These are phyloP conservation scores for Cerastis rubricosa DNA, from an alignment of 2,888 invertebrate species.

Conservation along the genomic window DNA sequence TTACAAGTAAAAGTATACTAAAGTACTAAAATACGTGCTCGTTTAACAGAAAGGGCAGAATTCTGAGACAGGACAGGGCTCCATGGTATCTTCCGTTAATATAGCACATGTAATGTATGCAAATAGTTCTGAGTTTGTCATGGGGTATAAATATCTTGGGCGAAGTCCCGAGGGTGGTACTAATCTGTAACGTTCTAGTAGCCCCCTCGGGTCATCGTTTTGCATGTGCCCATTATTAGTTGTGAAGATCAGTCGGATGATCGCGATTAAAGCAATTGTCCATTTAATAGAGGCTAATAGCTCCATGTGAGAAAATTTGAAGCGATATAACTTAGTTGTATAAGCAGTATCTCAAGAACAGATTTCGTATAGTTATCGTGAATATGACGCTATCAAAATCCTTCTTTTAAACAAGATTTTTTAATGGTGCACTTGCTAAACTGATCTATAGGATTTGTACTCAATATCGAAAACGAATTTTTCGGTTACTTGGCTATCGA, in stretches of 20 bases:
- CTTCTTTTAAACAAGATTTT: background rate
- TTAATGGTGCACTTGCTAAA: background rate
- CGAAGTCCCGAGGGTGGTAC: slow-evolving; percentile 39
- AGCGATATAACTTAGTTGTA: background rate
- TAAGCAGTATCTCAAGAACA: background rate
- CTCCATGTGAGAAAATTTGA: background rate
- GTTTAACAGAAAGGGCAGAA: background rate
- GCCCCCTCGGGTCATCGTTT: slow-evolving; percentile 54
- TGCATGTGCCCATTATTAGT: slow-evolving; percentile 43
- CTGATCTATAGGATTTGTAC: background rate
- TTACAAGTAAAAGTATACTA: background rate
- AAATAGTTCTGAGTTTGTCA: slow-evolving; percentile 35
- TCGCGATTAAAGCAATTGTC: slow-evolving; percentile 43
- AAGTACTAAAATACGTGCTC: background rate
- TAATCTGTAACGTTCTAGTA: slow-evolving; percentile 52
- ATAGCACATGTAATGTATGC: slow-evolving; percentile 35
- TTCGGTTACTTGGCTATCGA: background rate
- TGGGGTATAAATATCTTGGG: slow-evolving; percentile 52
- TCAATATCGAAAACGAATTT: background rate
- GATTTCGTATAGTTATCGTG: background rate
- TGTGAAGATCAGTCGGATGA: slow-evolving; percentile 44
- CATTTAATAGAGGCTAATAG: slow-evolving; percentile 36
- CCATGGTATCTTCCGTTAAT: background rate
- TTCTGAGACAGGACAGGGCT: background rate
- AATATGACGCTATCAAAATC: background rate